phyloP scores from a whole-genome alignment of 2,888 invertebrate species.

The Rutpela maculata region DNA sequence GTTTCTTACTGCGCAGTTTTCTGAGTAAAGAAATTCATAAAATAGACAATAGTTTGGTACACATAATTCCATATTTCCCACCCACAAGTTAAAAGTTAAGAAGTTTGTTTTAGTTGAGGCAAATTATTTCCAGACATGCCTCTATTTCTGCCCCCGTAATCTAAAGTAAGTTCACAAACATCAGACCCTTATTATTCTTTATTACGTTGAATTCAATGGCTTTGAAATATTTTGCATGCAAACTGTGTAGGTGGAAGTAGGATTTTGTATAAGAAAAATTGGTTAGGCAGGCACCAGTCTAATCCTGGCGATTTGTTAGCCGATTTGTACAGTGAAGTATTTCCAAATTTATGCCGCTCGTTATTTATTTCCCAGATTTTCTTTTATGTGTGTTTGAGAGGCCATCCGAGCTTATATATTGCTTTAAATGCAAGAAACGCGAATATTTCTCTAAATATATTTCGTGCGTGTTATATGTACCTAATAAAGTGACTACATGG shows the following conservation, averaged over 20 bases:
- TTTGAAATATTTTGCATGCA: slow-evolving; percentile 45
- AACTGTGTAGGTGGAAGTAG: slow-evolving; percentile 35
- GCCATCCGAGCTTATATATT: neutral
- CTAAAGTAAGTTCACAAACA: slow-evolving; percentile 34
- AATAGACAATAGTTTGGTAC: too few species aligned
- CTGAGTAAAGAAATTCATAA: too few species aligned
- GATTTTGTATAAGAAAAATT: slow-evolving; percentile 40
- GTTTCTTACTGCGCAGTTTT: too few species aligned
- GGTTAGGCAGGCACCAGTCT: slow-evolving; percentile 33
- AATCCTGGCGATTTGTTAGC: slow-evolving; percentile 42
- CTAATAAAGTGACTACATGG: neutral
- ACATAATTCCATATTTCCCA: too few species aligned
- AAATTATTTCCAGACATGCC: slow-evolving; percentile 22
- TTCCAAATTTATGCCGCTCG: slow-evolving; percentile 39
- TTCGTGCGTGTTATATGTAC: neutral
- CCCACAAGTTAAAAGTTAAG: neutral
- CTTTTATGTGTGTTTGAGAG: slow-evolving; percentile 10
- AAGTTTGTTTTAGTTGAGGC: slow-evolving; percentile 12
- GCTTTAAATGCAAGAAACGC: slow-evolving; percentile 13
- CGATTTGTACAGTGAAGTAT: slow-evolving; percentile 41
- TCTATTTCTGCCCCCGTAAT: neutral
- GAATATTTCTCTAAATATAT: slow-evolving; percentile 7
- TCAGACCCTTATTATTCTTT: slow-evolving; percentile 46
- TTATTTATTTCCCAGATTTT: slow-evolving; percentile 38
- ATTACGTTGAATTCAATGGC: slow-evolving; percentile 46